Evolutionary conservation across 64 coral and sea anemone genomes (phyloP).

Genomic region (Acropora tenuis): DNA sequence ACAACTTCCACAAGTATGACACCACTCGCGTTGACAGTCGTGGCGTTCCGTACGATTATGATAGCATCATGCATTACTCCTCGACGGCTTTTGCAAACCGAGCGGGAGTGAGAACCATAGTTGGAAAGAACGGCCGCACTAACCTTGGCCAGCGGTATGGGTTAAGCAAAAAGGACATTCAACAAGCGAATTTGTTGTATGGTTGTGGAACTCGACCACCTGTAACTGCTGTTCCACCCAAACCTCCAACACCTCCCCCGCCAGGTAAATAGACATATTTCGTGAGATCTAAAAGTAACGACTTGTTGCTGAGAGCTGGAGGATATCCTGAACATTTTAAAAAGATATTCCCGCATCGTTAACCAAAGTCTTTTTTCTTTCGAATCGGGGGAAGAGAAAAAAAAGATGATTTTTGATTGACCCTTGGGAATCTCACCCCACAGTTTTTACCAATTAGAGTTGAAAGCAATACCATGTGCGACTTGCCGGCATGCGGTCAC

Average conservation of each 20-base stretch:
- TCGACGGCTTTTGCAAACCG: conserved; percentile 75
- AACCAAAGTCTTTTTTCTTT: too few relatives aligned
- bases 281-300: too few relatives aligned
- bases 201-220: conserved; percentile 41
- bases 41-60: conserved; percentile 73
- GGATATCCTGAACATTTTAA: too few relatives aligned
- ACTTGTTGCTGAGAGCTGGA: too few relatives aligned
- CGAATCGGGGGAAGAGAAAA: too few relatives aligned
- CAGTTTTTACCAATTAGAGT: too few relatives aligned
- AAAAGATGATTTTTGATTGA: too few relatives aligned
- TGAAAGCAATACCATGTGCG: too few relatives aligned
- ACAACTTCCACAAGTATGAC: conserved; percentile 89
- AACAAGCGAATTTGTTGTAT: conserved; percentile 79
- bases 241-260: conserved; percentile 58
- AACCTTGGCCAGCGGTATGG: conserved; percentile 94
- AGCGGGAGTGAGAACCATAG: conserved; percentile 56
- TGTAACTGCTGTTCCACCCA: conserved; percentile 35
- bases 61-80: conserved; percentile 81
- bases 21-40: conserved; percentile 72
- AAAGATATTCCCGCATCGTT: too few relatives aligned
- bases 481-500: background rate
- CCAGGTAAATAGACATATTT: background rate
- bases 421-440: too few relatives aligned
- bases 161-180: conserved; percentile 63
- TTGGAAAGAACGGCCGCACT: conserved; percentile 51